These are phyloP conservation scores for Heliconius cydno DNA, from an alignment of 2,888 invertebrate species.

Conservation along the genomic window DNA sequence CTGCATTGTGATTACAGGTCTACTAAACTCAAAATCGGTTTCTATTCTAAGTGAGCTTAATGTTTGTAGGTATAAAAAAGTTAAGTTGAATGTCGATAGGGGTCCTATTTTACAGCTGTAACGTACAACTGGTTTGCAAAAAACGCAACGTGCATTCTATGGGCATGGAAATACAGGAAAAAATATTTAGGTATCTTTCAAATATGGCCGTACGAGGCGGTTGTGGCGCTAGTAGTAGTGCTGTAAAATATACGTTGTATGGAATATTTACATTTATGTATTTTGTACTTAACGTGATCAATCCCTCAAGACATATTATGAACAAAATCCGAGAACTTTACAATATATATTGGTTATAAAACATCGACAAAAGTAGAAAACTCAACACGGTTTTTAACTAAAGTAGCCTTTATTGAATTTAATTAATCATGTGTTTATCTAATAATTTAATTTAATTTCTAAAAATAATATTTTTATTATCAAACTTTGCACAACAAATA, in stretches of 20 bases:
- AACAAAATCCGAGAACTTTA: too few species aligned
- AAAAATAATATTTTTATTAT: too few species aligned
- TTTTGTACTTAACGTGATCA: too few species aligned
- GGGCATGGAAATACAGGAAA: background rate
- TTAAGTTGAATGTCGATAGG: background rate
- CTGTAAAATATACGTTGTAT: too few species aligned
- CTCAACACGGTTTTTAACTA: background rate
- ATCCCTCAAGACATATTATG: too few species aligned
- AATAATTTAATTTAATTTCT: too few species aligned
- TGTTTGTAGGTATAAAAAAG: background rate
- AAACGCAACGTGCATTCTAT: background rate
- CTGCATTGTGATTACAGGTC: slow-evolving; percentile 14
- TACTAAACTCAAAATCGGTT: background rate
- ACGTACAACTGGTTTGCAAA: background rate
- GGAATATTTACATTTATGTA: too few species aligned
- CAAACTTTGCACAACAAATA: too few species aligned
- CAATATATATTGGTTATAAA: too few species aligned
- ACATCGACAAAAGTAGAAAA: too few species aligned
- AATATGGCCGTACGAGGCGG: background rate
- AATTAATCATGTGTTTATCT: too few species aligned
- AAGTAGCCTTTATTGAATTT: background rate
- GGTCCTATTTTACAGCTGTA: background rate
- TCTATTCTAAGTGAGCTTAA: background rate
- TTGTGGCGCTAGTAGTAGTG: too few species aligned
- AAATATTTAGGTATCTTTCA: background rate